phyloP scores from a whole-genome alignment of 2,888 invertebrate species.

The Sepiola atlantica region DNA sequence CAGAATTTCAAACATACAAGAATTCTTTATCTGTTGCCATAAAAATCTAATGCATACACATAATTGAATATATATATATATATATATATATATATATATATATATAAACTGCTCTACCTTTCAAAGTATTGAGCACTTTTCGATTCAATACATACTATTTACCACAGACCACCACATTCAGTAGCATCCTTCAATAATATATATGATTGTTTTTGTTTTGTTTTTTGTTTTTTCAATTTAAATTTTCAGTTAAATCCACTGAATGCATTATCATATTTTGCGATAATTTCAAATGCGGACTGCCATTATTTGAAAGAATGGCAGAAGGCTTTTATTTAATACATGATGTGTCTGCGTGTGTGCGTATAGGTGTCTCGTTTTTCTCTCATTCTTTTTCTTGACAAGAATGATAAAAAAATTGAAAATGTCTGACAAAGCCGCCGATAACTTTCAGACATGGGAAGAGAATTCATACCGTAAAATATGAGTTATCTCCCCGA shows the following conservation, averaged over 20 bases:
- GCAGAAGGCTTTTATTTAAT: not conserved
- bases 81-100: too few relatives aligned
- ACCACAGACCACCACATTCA: too few relatives aligned
- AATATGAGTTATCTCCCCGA: not conserved
- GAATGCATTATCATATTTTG: not conserved
- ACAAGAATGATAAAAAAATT: not conserved
- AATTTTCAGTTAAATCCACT: conserved; percentile 12
- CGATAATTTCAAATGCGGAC: not conserved
- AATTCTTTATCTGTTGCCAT: not conserved
- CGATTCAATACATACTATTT: too few relatives aligned
- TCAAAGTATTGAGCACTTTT: too few relatives aligned
- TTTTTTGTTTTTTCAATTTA: not conserved
- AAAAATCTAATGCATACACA: not conserved
- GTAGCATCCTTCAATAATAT: too few relatives aligned
- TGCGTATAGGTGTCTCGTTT: not conserved
- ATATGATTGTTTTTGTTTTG: too few relatives aligned
- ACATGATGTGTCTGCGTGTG: not conserved
- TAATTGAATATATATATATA: not conserved
- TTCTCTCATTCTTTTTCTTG: not conserved
- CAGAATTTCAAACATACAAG: not conserved
- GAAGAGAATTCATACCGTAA: not conserved
- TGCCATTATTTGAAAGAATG: not conserved
- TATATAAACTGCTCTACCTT: too few relatives aligned
- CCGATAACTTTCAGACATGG: not conserved
- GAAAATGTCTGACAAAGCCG: not conserved